Evolutionary conservation across 2,113 vertebrate species (phyloP), one percentile per base, ranked within the genome.

Genomic region (Paracanthobrama guichenoti): DNA sequence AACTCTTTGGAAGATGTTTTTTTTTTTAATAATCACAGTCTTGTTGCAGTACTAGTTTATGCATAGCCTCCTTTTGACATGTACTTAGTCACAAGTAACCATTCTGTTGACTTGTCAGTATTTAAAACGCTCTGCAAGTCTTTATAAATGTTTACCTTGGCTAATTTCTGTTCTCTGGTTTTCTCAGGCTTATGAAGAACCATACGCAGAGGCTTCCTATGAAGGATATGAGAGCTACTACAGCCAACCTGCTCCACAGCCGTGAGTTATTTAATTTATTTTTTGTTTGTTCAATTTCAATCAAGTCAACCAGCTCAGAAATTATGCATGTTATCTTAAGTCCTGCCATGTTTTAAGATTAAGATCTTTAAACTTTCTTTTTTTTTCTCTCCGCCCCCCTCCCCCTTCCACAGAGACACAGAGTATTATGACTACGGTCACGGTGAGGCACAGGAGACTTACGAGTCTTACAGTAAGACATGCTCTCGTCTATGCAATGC

Each of bases 381-480:
- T 26, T 79, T 10, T 35, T 31, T 1, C 3, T 31, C 31, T 55
- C 18, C n/a, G n/a, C n/a, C n/a, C n/a, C n/a, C n/a, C n/a, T n/a
- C n/a, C n/a, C n/a, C n/a, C 57, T 4, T 77, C 89, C 90, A 16
- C 93, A 99, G 98, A 86, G 97, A 99, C 42, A 98, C 97, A 75
- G 97, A 99, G 90, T 99, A 99, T 93, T 99, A 98, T 88, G 98
- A 99, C 90, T 99, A 99, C 59, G 97, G 97, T 89, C 98, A 99
- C 4, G 98, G 98, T 84, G 98, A 99, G 84, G 94, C 96, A 77
- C 97, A 96, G 89, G 97, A 98, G 60, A 92, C 95, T 35, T 99
- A 98, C 53, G 97, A 98, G 90, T 91, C 95, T 85, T 99, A 99
- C 88, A 95, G 98, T 99, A 95, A 90, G 93, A 24, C 28, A 26